These are phyloP conservation scores for Spea hammondii DNA, from an alignment of 2,797 vertebrate genomes.

Conservation along the genomic window DNA sequence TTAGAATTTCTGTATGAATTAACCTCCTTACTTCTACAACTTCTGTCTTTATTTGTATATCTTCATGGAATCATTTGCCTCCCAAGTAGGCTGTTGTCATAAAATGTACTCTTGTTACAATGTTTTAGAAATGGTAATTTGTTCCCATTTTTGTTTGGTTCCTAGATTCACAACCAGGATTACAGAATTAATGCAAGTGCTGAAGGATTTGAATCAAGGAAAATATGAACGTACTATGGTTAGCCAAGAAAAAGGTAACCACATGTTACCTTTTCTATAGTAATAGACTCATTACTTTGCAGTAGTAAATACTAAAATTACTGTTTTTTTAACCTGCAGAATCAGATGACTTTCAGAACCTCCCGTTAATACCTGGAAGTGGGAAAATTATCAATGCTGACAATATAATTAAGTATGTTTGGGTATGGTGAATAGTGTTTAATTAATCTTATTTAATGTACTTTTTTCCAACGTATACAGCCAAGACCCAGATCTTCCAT, in stretches of 20 bases:
- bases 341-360: slow-evolving; percentile 62
- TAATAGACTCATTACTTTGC: not conserved
- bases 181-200: slow-evolving; percentile 91
- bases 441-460: not conserved
- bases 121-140: slow-evolving; percentile 2
- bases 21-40: too few relatives aligned
- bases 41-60: too few relatives aligned
- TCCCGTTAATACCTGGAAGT: slow-evolving; percentile 80
- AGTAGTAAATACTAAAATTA: slow-evolving; percentile 10
- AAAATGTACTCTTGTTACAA: not conserved
- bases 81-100: too few relatives aligned
- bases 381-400: slow-evolving; percentile 85
- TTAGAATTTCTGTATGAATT: too few relatives aligned
- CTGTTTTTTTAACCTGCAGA: slow-evolving; percentile 63
- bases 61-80: too few relatives aligned
- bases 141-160: slow-evolving; percentile 20
- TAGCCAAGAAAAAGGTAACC: slow-evolving; percentile 80
- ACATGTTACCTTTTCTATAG: not conserved
- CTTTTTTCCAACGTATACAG: not conserved
- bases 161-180: slow-evolving; percentile 91
- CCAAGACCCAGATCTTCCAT: too few relatives aligned
- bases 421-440: not conserved
- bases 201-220: slow-evolving; percentile 90
- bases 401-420: slow-evolving; percentile 88
- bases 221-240: slow-evolving; percentile 97